Evolutionary conservation across 2,888 invertebrate species (phyloP).

Genomic region (Leucoptera coffeella): DNA sequence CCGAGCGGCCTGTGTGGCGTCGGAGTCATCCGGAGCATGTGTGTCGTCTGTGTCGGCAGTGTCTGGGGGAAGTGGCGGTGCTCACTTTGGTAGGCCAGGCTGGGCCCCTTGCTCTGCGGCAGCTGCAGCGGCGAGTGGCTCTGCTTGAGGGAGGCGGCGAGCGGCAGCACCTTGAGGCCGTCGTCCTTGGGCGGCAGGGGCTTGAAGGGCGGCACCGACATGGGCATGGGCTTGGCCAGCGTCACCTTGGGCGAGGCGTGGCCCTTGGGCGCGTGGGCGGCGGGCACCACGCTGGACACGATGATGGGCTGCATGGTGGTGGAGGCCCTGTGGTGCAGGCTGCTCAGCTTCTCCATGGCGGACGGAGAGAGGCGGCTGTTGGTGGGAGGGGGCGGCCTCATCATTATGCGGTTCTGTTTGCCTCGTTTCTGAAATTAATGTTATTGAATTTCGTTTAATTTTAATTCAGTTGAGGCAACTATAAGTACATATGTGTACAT

Average conservation of each 20-base stretch:
- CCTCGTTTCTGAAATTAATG: conserved; percentile 49
- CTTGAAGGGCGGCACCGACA: conserved; percentile 71
- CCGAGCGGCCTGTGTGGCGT: conserved; percentile 30
- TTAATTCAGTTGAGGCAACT: too few relatives aligned
- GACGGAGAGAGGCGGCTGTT: conserved; percentile 25
- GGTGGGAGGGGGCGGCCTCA: conserved; percentile 26
- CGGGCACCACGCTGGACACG: conserved; percentile 19
- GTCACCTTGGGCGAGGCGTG: conserved; percentile 19
- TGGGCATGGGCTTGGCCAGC: conserved; percentile 47
- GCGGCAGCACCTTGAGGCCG: conserved; percentile 45
- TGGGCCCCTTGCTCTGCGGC: conserved; percentile 29
- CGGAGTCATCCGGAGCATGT: conserved; percentile 22
- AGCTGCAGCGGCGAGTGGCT: conserved; percentile 27
- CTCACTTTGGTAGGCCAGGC: conserved; percentile 39
- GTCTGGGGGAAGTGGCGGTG: conserved; percentile 21
- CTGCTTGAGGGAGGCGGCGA: conserved; percentile 23
- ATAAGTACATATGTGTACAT: too few relatives aligned
- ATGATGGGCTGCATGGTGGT: conserved; percentile 35
- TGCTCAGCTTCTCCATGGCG: conserved; percentile 31
- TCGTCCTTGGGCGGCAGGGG: conserved; percentile 63
- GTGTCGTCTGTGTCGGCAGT: too few relatives aligned
- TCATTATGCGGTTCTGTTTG: conserved; percentile 42
- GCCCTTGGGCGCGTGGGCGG: conserved; percentile 11
- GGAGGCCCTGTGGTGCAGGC: conserved; percentile 20
- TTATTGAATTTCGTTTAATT: too few relatives aligned